Conservation (phyloP, 2,113 vertebrate species). For the Danionella cerebrum region DNA sequence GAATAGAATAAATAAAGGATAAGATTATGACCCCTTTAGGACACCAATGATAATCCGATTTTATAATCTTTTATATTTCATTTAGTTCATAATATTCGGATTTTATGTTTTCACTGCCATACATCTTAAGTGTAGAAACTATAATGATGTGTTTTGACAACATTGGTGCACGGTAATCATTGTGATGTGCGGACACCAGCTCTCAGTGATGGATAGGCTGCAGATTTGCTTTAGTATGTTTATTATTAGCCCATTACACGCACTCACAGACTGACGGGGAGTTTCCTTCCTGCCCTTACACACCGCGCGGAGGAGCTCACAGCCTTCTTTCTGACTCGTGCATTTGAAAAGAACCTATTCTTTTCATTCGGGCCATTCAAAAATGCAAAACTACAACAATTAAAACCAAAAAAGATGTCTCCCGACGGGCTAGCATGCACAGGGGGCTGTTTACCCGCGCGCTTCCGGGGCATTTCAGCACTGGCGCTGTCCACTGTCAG, state of each 20-base stretch:
- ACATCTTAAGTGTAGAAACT: no score
- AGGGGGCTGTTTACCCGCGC: not conserved
- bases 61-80: no score
- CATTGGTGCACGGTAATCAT: no score
- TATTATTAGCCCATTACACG: not conserved
- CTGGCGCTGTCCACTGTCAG: slow-evolving; percentile 36
- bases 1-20: no score
- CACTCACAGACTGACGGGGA: not conserved
- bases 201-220: not conserved
- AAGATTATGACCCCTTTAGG: no score
- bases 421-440: not conserved
- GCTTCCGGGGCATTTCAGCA: slow-evolving; percentile 16
- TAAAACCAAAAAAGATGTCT: not conserved
- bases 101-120: no score
- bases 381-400: not conserved
- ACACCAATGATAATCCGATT: no score
- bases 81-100: no score
- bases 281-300: slow-evolving; percentile 47
- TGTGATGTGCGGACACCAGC: no score
- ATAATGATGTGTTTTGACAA: no score
- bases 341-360: not conserved
- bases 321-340: slow-evolving; percentile 48
- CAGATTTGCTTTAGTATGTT: not conserved
- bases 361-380: not conserved
- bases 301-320: slow-evolving; percentile 68